These are phyloP conservation scores for Cliona cf. orientalis DNA, from an alignment of 37 sponge, comb jelly and placozoan genomes.

Conservation along the genomic window DNA sequence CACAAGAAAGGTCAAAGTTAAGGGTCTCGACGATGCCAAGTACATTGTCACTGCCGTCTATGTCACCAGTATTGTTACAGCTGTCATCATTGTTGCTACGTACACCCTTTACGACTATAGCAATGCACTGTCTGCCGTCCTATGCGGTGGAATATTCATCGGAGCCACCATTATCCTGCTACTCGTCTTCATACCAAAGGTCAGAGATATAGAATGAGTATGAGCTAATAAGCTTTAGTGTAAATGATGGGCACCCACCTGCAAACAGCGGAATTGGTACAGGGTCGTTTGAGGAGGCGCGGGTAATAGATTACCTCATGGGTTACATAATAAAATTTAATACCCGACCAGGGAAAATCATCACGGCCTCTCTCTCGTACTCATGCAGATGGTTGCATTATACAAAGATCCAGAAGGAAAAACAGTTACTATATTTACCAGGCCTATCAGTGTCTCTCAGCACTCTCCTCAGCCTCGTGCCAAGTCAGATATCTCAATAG, in stretches of 20 bases:
- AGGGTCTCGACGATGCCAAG: conserved; percentile 50
- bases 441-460: too few relatives aligned
- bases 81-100: conserved; percentile 8
- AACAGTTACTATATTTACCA: too few relatives aligned
- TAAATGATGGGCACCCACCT: too few relatives aligned
- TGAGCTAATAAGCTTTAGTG: neutral
- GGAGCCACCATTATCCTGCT: conserved; percentile 35
- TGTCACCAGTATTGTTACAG: conserved; percentile 33
- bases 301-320: too few relatives aligned
- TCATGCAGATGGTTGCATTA: neutral
- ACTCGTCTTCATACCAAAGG: conserved; percentile 42
- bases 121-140: conserved; percentile 5
- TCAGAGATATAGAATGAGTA: conserved; percentile 9
- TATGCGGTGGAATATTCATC: conserved; percentile 10
- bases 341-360: too few relatives aligned
- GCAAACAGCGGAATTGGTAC: too few relatives aligned
- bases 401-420: neutral
- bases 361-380: neutral
- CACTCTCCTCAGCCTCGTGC: too few relatives aligned
- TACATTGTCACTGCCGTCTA: conserved; percentile 47
- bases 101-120: conserved; percentile 12
- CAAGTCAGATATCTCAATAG: too few relatives aligned
- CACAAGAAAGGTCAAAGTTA: conserved; percentile 53
- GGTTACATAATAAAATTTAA: too few relatives aligned
- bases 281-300: too few relatives aligned